Evolutionary conservation across 2,888 invertebrate genomes (phyloP), one percentile per base, ranked within the genome.

Genomic region (Himalopsyche anomala): DNA sequence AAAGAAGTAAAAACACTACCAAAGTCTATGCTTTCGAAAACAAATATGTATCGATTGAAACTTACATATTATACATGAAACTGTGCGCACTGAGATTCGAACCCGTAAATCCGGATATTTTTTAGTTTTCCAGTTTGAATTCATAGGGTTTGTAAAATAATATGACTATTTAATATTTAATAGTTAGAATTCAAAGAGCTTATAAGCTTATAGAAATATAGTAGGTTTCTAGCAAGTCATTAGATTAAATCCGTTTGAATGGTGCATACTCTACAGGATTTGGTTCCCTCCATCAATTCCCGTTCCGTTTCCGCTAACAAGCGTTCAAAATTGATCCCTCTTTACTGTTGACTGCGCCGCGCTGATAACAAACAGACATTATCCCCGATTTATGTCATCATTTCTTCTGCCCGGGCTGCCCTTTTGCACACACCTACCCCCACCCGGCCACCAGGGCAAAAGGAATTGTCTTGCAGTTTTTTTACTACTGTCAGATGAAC

Each of bases 341-440:
- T 89, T 90, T 90, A 90, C 91, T 91, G 91, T 90, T 91, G 92
- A 91, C 91, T 93, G 93, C 92, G 91, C 91, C 91, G 90, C 90
- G 91, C 92, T 92, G 93, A 93, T 93, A 93, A 93, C 92, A 92
- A 92, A 92, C 92, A 92, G 92, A 92, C 92, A 92, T 92, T 91
- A 93, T 92, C 92, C 92, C 92, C 93, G 93, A 92, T 93, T 93
- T 92, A 92, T 91, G 92, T 91, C 93, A 91, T 92, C 93, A 92
- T 91, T 92, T 87, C 88, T 88, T 87, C 80, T 82, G 86, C 85
- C 62, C 81, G 80, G 54, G 74, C 79, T 28, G 45, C 82, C 42
- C 54, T 69, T 62, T 79, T 69, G 51, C 62, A 17, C n/a, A 28
- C 85, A 69, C 84, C 45, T 36, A 38, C 82, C 62, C 15, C 80